Conservation (phyloP, 2,113 vertebrate species). For the Tragelaphus strepsiceros region DNA sequence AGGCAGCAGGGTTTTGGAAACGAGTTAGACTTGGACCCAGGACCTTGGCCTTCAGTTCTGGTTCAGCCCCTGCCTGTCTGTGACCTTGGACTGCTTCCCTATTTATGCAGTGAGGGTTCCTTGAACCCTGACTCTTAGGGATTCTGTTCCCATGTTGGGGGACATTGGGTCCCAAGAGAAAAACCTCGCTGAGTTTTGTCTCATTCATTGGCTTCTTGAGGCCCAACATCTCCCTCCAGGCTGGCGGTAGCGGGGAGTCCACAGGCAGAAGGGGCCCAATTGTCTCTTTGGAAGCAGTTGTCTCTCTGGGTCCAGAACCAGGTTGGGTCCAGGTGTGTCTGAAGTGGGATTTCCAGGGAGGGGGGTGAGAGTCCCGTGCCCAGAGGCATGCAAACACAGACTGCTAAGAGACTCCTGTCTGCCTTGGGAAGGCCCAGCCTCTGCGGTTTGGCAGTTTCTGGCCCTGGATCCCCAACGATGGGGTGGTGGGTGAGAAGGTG, state of each 20-base stretch:
- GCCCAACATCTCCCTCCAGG: not conserved
- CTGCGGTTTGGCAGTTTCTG: rapidly evolving
- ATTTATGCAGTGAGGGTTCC: not conserved
- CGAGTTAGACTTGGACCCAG: not conserved
- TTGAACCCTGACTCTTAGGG: not conserved
- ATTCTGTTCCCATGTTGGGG: not conserved
- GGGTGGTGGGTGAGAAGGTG: not conserved
- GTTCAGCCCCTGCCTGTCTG: not conserved
- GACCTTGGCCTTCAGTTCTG: not conserved
- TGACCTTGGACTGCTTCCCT: not conserved
- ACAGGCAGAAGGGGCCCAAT: not conserved
- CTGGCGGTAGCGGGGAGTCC: too few species aligned
- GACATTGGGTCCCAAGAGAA: not conserved
- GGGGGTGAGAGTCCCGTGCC: not conserved
- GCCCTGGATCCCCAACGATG: not conserved
- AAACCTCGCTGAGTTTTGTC: not conserved
- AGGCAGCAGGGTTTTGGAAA: not conserved
- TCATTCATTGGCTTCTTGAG: not conserved
- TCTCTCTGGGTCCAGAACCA: not conserved
- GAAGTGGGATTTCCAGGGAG: not conserved
- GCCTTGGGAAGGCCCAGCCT: not conserved
- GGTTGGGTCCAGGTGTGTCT: not conserved
- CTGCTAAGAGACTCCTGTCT: not conserved
- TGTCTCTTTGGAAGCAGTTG: not conserved
- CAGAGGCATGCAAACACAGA: not conserved